Percentiles rank a stretch among this genome's conserved stretches.
These are phyloP conservation scores for Prunella himalayana DNA, from an alignment of 2,113 vertebrate species.

Conservation along the genomic window DNA sequence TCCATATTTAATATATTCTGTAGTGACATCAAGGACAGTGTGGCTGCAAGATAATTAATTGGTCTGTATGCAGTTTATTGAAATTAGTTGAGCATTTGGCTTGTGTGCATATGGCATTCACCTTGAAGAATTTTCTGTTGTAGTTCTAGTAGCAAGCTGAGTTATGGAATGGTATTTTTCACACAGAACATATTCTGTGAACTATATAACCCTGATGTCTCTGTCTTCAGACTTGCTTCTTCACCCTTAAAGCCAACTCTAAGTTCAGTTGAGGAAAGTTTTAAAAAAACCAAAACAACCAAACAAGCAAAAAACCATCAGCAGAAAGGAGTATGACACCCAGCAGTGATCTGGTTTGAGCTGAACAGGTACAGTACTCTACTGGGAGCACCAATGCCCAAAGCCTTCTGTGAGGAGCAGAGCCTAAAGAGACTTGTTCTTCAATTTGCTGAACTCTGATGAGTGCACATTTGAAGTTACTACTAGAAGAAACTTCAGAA, in stretches of 20 bases:
- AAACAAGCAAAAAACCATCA: background rate
- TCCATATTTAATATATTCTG: background rate
- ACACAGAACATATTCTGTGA: background rate
- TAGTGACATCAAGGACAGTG: background rate
- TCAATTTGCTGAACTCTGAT: background rate
- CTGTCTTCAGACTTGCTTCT: background rate
- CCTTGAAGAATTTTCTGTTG: background rate
- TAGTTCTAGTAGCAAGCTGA: background rate
- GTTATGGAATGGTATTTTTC: background rate
- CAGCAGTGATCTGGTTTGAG: background rate
- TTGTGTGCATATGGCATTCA: background rate
- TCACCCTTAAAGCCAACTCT: background rate
- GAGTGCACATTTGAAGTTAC: background rate
- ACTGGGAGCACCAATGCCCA: accelerated
- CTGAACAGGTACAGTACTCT: background rate
- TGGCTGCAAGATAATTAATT: background rate
- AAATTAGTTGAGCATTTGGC: background rate
- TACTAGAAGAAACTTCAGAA: background rate
- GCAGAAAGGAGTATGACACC: too few relatives aligned
- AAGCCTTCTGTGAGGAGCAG: background rate
- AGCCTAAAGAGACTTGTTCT: background rate
- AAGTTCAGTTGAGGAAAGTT: background rate
- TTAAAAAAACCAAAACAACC: background rate
- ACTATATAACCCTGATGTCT: background rate
- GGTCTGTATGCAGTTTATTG: background rate